Base-by-base conservation (phyloP, 2,888 invertebrate genomes). In the Unio delphinus region DNA sequence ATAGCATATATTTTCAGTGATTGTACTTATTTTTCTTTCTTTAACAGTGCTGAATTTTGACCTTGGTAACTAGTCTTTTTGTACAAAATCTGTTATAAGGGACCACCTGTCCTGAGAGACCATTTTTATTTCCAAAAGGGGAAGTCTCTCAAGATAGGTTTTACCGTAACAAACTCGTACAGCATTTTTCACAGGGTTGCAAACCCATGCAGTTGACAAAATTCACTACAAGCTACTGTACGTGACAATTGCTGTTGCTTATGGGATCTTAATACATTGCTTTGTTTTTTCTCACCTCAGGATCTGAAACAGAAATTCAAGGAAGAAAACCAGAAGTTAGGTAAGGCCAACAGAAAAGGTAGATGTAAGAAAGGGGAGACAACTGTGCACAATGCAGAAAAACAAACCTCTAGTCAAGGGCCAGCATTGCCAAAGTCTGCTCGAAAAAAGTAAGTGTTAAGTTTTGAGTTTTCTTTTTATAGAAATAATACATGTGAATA, bases 371-470 rank as follows among this genome's bases (percentile, higher is more conserved):
- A 75, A 69, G 63, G 68, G 70, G 59, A 74, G 59, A 55, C 65
- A 26, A 61, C 17, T 15, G 64, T 70, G 59, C 28, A 73, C 26
- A 61, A 67, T 6, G 26, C 45, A 8, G 65, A 60, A 5, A 65
- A 66, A 54, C 60, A 57, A 17, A 34, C 34, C 4, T 26, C 61
- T 54, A 57, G 26, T 26, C 64, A 61, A 64, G 70, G 59, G 57
- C 72, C 73, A 28, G 68, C 67, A 4, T 77, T 72, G 67, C 72
- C 78, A 30, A 80, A 81, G 63, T 67, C 81, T 65, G 72, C 75
- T 17, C 75, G 80, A 55, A 80, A 78, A 75, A 82, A 82, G 80
- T 81, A 69, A 59, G 80, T 67, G 61, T 4, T 55, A 15, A 45
- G 17, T 18, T n/a, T n/a, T 20, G 11, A 23, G 26, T n/a, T 6